Evolutionary conservation across 2,797 vertebrate species (phyloP), one percentile per base, ranked within the genome.

Genomic region (Acipenser ruthenus): DNA sequence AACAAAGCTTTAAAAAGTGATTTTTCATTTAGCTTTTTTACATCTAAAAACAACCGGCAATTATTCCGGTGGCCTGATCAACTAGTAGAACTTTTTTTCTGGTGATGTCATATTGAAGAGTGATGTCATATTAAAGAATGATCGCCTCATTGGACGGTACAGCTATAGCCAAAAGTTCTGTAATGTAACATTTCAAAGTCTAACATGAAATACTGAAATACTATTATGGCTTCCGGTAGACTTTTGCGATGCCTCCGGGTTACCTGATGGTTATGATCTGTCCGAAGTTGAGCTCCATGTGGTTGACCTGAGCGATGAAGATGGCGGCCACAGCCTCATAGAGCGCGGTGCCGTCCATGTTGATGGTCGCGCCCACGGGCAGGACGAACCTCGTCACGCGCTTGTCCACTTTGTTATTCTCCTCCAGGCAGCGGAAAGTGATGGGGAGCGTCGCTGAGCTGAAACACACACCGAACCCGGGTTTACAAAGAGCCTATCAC

Each of bases 201-300:
- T 37, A 37, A 37, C 37, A 37, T 37, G 37, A 37, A 37, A 10
- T 6, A 6, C n/a, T 7, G 11, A 12, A 53, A 51, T 53, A 2
- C 2, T 53, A 53, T 53, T 53, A 8, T 53, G 49, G 8, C 13
- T 50, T 48, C 37, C 56, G 58, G 61, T 11, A 50, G 10, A n/a
- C 11, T 15, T 37, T 59, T 62, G 49, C 50, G 13, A 13, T 37
- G 37, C 37, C 5, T 5, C 37, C 37, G 37, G 37, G 37, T 77
- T 82, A 98, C 96, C 96, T 98, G 83, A 98, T 96, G 61, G 96
- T 98, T 70, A 98, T 93, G 84, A 99, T 97, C 84, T 99, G 94
- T 49, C 95, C 95, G 65, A 98, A 93, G 85, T 96, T 95, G 6
- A 99, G 91, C 49, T 97, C 93, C 49, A 97, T 94, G 81, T 95